Base-by-base conservation (phyloP, 2,113 vertebrate genomes). In the Phylloscopus trochilus region DNA sequence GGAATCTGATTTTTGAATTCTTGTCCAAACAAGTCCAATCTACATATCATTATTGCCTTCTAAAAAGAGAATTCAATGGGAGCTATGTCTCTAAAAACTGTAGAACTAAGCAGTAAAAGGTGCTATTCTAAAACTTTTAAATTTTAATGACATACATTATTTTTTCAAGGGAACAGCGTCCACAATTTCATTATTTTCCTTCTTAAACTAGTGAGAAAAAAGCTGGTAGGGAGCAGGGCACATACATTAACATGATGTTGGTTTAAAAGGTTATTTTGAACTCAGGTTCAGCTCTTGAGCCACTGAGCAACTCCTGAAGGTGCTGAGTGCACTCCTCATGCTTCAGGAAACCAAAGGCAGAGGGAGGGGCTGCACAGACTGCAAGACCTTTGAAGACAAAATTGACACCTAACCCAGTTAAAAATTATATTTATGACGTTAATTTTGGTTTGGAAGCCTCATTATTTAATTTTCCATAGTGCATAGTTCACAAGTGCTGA, bases 1-100 rank as follows among this genome's bases (percentile, higher is more conserved):
- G 86, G 80, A 96, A 92, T 75, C 28, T 94, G 92, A 96, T 95
- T 96, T 95, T 80, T 96, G 85, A 96, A 94, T 94, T 94, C 93
- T 91, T 97, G 95, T 96, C 94, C 92, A 96, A 94, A 96, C 95
- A 97, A 90, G 85, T 95, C 95, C 95, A 96, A 96, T 92, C 93
- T 86, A 86, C 75, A 58, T 96, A 81, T 96, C 79, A 96, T 96
- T 96, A 97, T 6, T 86, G 52, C 88, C 62, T 94, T 92, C 94
- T 96, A 93, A 96, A 96, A 97, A 92, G 76, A 86, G 93, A 96
- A 97, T 90, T 97, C 83, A 96, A 86, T 89, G 85, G 88, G 37
- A 96, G 41, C 60, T 83, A 35, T 83, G 82, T 52, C 85, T 91
- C 82, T 87, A 77, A 94, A 95, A 96, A 87, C 14, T 68, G 76